Evolutionary conservation across 2,797 vertebrate species (phyloP).

Genomic region (Lycodopsis pacificus): DNA sequence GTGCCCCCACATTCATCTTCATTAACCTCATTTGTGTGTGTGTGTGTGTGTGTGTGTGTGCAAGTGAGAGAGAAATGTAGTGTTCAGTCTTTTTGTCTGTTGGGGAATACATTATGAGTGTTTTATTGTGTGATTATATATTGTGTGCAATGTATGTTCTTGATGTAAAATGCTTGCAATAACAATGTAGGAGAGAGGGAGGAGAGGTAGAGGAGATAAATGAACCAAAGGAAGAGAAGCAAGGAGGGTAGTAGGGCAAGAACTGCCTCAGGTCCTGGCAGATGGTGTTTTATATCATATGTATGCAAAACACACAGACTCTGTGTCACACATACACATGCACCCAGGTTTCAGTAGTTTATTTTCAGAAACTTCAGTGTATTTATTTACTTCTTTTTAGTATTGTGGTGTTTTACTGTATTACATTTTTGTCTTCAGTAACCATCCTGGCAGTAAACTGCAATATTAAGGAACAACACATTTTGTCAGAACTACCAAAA

Average conservation of each 20-base stretch:
- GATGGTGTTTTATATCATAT: slow-evolving; percentile 83
- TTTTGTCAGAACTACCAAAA: neutral
- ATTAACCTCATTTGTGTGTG: slow-evolving; percentile 85
- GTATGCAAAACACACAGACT: slow-evolving; percentile 76
- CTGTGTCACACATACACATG: slow-evolving; percentile 64
- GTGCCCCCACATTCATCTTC: slow-evolving; percentile 83
- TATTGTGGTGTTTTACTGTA: neutral
- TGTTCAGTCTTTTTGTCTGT: slow-evolving; percentile 24
- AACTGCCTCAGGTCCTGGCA: slow-evolving; percentile 86
- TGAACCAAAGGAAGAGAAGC: slow-evolving; percentile 61
- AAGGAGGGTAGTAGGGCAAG: slow-evolving; percentile 87
- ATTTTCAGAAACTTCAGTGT: slow-evolving; percentile 44
- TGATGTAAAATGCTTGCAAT: slow-evolving; percentile 34
- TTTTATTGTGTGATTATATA: slow-evolving; percentile 40
- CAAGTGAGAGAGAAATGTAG: slow-evolving; percentile 20
- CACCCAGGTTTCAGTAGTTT: slow-evolving; percentile 43
- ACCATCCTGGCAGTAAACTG: neutral
- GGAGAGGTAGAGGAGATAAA: slow-evolving; percentile 46
- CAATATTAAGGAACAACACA: neutral
- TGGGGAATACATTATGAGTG: slow-evolving; percentile 28
- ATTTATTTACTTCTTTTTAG: neutral
- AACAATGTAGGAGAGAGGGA: slow-evolving; percentile 48
- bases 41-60: slow-evolving; percentile 68
- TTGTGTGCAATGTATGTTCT: neutral
- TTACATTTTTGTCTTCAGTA: neutral